phyloP scores from a whole-genome alignment of 2,888 invertebrate genomes.

The Leucoma salicis region DNA sequence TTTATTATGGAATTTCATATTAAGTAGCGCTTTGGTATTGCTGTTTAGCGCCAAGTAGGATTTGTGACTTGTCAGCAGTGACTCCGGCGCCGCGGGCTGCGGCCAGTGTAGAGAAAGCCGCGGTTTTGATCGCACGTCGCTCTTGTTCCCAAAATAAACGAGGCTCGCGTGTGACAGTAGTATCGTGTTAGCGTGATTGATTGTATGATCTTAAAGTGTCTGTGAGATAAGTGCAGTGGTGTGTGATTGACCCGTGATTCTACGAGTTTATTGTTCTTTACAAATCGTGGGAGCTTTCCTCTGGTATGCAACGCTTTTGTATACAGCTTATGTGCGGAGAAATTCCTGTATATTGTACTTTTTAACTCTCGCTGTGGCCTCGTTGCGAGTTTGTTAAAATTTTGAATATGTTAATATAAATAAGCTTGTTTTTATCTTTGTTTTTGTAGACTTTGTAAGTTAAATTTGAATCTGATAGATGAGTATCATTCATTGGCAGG shows the following conservation, averaged over 20 bases:
- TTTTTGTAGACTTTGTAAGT: constrained; percentile 15
- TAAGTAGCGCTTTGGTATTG: neutral
- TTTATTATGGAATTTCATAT: too few species aligned
- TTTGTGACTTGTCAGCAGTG: neutral
- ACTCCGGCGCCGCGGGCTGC: constrained; percentile 9
- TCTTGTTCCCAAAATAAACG: constrained; percentile 14
- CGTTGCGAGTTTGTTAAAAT: constrained; percentile 3
- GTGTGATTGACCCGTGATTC: constrained; percentile 47
- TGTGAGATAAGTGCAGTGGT: constrained; percentile 44
- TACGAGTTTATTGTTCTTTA: constrained; percentile 37
- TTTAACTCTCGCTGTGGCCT: constrained; percentile 1
- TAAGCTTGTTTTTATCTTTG: constrained; percentile 3
- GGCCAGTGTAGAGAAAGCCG: constrained; percentile 50
- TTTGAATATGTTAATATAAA: neutral
- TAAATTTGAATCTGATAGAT: neutral
- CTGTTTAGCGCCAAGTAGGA: neutral
- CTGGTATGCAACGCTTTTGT: constrained; percentile 58
- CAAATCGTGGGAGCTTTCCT: constrained; percentile 57
- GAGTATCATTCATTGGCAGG: too few species aligned
- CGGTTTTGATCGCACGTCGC: constrained; percentile 29
- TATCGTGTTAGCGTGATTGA: constrained; percentile 47
- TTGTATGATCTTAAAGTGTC: constrained; percentile 40
- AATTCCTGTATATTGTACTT: constrained; percentile 43
- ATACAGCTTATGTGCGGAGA: constrained; percentile 32
- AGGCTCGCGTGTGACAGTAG: constrained; percentile 41